phyloP scores from a whole-genome alignment of 1,140 invertebrate species.

The Drosophila burlai region DNA sequence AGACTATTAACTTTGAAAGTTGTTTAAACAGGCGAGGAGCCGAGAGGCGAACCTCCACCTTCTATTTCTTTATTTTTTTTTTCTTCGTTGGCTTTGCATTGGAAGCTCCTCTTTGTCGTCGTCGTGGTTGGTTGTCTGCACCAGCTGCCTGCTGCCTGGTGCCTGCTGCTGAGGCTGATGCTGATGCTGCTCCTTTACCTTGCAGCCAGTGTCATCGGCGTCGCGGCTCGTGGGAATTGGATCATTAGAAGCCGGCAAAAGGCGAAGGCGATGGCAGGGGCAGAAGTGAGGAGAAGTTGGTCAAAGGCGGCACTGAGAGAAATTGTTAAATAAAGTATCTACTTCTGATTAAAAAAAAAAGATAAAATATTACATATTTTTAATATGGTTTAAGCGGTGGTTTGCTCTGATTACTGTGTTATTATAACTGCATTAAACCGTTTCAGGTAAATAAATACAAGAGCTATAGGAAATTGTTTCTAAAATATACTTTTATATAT shows the following conservation, averaged over 20 bases:
- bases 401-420: too few species aligned
- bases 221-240: conserved; percentile 81
- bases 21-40: conserved; percentile 80
- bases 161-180: background rate
- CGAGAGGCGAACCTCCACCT: conserved; percentile 74
- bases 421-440: too few species aligned
- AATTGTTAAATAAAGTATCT: background rate
- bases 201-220: conserved; percentile 80
- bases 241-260: conserved; percentile 80
- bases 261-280: conserved; percentile 47
- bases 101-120: conserved; percentile 69
- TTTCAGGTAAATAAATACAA: too few species aligned
- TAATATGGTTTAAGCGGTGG: too few species aligned
- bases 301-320: conserved; percentile 59
- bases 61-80: conserved; percentile 65
- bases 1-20: conserved; percentile 84
- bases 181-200: conserved; percentile 58
- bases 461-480: too few species aligned
- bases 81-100: conserved; percentile 53
- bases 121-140: conserved; percentile 65
- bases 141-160: conserved; percentile 45
- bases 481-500: too few species aligned
- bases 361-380: too few species aligned
- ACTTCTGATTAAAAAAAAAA: too few species aligned
- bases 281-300: conserved; percentile 77